Evolutionary conservation across 1,140 invertebrate species (phyloP).

Genomic region (Myzus persicae): DNA sequence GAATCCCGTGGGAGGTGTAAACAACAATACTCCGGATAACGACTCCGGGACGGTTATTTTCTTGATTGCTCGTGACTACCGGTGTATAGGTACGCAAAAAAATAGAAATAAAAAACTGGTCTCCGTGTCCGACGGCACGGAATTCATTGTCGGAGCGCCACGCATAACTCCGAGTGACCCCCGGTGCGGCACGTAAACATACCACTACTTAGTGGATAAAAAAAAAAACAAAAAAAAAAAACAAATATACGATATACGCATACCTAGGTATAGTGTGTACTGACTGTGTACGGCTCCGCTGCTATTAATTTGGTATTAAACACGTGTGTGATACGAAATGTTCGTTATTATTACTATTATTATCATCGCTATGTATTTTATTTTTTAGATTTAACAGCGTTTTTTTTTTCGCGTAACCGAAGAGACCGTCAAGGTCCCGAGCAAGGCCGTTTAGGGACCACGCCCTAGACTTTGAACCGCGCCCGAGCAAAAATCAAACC

Average conservation of each 20-base stretch:
- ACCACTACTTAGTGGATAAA: not conserved
- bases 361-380: not conserved
- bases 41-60: constrained; percentile 25
- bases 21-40: constrained; percentile 56
- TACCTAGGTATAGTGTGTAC: too few species aligned
- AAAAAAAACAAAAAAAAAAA: not conserved
- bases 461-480: constrained; percentile 49
- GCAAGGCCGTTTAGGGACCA: constrained; percentile 47
- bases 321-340: not conserved
- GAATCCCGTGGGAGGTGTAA: constrained; percentile 56
- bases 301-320: constrained; percentile 39
- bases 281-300: too few species aligned
- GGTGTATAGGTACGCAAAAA: not conserved
- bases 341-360: not conserved
- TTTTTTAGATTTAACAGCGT: not conserved
- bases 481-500: constrained; percentile 47
- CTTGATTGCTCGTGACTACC: constrained; percentile 19
- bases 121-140: constrained; percentile 23
- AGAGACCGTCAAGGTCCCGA: constrained; percentile 42
- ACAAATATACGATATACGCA: not conserved
- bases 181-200: not conserved
- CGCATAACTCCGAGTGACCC: constrained; percentile 23
- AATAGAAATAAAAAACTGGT: constrained; percentile 31
- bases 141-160: constrained; percentile 25
- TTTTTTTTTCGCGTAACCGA: constrained; percentile 27